Conservation (phyloP, 2,888 invertebrate genomes). For the Callinectes sapidus region DNA sequence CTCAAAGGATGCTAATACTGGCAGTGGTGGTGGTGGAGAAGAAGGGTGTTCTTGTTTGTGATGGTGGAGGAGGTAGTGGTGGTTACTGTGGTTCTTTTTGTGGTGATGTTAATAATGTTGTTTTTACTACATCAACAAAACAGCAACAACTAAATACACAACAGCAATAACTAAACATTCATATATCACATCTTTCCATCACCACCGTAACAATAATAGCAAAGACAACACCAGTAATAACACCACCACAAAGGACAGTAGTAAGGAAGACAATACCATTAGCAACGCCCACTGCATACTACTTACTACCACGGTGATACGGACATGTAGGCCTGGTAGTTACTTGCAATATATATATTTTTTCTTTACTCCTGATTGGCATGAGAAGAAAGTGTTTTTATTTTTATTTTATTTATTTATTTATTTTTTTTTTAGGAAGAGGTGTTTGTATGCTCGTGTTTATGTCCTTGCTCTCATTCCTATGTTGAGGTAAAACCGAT, state of each 20-base stretch:
- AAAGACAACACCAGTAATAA: neutral
- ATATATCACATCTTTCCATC: too few relatives aligned
- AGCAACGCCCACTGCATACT: too few relatives aligned
- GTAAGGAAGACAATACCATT: too few relatives aligned
- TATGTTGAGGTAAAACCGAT: neutral
- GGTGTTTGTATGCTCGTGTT: neutral
- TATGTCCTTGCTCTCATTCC: neutral
- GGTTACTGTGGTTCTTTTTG: neutral
- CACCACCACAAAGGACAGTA: too few relatives aligned
- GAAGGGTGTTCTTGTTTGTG: neutral
- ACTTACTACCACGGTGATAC: too few relatives aligned
- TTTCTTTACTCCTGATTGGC: too few relatives aligned
- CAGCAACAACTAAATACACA: neutral
- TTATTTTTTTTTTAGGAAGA: too few relatives aligned
- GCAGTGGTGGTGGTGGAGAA: neutral
- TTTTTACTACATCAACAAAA: neutral
- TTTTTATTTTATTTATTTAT: too few relatives aligned
- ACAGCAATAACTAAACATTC: neutral
- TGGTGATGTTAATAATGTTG: neutral
- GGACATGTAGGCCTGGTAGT: too few relatives aligned
- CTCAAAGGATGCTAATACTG: neutral
- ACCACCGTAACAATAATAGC: neutral
- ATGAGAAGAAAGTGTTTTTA: too few relatives aligned
- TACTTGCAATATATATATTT: too few relatives aligned
- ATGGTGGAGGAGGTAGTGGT: neutral